Evolutionary conservation across 2,113 vertebrate genomes (phyloP), one percentile per base, ranked within the genome.

Genomic region (Helogale parvula): DNA sequence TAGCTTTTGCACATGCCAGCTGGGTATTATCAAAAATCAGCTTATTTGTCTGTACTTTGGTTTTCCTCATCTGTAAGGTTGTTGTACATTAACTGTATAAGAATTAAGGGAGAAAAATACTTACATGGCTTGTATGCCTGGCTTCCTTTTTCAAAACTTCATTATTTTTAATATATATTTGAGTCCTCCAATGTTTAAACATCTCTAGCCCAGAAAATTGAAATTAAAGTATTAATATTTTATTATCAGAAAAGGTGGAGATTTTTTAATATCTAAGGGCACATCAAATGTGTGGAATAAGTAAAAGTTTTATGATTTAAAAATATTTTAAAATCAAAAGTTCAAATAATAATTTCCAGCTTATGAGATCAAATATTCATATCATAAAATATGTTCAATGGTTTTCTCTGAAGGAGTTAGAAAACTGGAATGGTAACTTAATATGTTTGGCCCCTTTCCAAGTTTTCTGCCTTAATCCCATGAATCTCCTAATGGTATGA

Each of bases 401-500:
- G 14, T 76, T 94, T 77, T 1, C 35, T 74, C 52, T 68, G 52
- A 87, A 86, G 33, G 3, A 15, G 2, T 88, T 65, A 82, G 66
- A 80, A 96, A 35, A 68, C 60, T 72, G 14, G 12, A 66, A 74
- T 47, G 38, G 71, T 82, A 95, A 96, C 72, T 86, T 68, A 91
- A 68, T 92, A 92, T 41, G 9, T 77, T 72, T 95, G 93, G 76
- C 54, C 12, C 7, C 50, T 71, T 88, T 97, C 79, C 96, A 94
- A 93, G 45, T 50, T 72, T 90, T 88, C 25, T 88, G 77, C 45
- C 82, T 81, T 92, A 91, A 63, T 81, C 52, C n/a, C 52, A n/a
- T 29, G 69, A 23, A 96, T 94, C 52, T 94, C 13, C 31, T 94
- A 92, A 88, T 82, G 50, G 29, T 76, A 60, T 68, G 31, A 71